Evolutionary conservation across 2,113 vertebrate genomes (phyloP).

Genomic region (Lepus americanus): DNA sequence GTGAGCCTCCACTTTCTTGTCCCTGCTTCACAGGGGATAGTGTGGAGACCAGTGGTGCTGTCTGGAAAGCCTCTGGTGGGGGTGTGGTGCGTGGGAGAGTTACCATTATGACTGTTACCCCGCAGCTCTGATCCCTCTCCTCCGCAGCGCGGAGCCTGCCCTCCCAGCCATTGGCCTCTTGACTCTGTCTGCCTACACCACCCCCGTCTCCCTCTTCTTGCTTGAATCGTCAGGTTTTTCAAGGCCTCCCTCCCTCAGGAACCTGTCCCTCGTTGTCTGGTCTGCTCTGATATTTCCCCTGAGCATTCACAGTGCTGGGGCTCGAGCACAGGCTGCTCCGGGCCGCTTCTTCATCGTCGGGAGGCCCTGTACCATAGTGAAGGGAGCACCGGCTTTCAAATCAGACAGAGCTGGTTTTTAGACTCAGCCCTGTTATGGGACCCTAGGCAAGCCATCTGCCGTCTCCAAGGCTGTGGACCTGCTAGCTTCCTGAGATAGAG

Average conservation of each 20-base stretch:
- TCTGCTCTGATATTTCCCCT: not conserved
- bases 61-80: not conserved
- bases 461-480: slow-evolving; percentile 32
- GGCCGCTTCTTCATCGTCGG: not conserved
- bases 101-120: not conserved
- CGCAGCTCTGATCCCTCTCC: slow-evolving; percentile 4
- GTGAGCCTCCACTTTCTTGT: slow-evolving; percentile 40
- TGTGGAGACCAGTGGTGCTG: not conserved
- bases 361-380: not conserved
- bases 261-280: not conserved
- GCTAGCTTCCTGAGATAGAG: not conserved
- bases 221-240: not conserved
- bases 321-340: not conserved
- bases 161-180: not conserved
- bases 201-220: not conserved
- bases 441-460: not conserved
- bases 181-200: not conserved
- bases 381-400: slow-evolving; percentile 35
- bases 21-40: not conserved
- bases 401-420: slow-evolving; percentile 37
- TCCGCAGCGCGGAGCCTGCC: not conserved
- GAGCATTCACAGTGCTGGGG: not conserved
- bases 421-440: not conserved
- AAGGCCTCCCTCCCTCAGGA: not conserved
- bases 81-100: not conserved